Base-by-base conservation (phyloP, 2,113 vertebrate genomes). In the Dinomys branickii region DNA sequence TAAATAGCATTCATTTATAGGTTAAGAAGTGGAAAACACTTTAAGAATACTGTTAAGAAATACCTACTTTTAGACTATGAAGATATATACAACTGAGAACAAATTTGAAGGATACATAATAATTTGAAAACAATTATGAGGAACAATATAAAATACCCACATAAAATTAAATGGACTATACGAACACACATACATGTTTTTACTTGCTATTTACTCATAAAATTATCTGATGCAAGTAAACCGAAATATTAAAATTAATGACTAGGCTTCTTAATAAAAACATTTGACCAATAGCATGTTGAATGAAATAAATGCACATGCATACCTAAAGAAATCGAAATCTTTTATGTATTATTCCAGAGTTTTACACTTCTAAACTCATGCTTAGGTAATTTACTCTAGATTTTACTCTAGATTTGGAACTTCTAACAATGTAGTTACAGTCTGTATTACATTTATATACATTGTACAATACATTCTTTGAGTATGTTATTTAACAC, bases 401-500 rank as follows among this genome's bases (percentile, higher is more conserved):
- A 44, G 4, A 30, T 61, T 94, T 88, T 71, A 77, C 44, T 81
- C 11, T 84, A 85, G 28, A 14, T 7, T 65, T 85, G 4, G 6
- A 85, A 50, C 33, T 3, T 41, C 35, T 94, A 35, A 78, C 85
- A 93, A 38, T 88, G 19, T 7, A 69, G 65, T 35, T n/a, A n/a
- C 5, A 63, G n/a, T 67, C 58, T 81, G 87, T 47, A 50, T 2
- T 87, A 77, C 61, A 94, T 93, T 94, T 92, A 88, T 22, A 30
- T 17, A 47, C n/a, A 75, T 54, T 65, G 88, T 81, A 41, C 5
- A 65, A 58, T 33, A 65, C 0, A 95, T 59, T 83, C n/a, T 63
- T 97, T 90, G 61, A 85, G n/a, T 52, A 41, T n/a, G 58, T n/a
- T 73, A 71, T 54, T 69, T 58, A 95, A 80, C 20, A 77, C 38